Evolutionary conservation across 2,797 vertebrate genomes (phyloP).

Genomic region (Kryptopterus vitreolus): DNA sequence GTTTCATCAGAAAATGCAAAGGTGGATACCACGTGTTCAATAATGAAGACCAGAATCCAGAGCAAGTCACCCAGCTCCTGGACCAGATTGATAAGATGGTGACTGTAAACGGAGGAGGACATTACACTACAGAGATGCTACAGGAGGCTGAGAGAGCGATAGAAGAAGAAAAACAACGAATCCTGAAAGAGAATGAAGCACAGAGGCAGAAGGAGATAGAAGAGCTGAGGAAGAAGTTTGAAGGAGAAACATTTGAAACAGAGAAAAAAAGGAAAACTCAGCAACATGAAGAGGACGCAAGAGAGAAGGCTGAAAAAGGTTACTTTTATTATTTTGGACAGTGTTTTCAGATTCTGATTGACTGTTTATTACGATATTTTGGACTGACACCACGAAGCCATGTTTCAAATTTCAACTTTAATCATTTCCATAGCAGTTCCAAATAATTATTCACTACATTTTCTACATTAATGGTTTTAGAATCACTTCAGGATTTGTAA

Average conservation of each 20-base stretch:
- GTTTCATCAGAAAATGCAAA: constrained; percentile 25
- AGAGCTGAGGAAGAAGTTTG: not conserved
- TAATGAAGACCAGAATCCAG: constrained; percentile 22
- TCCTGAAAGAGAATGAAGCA: constrained; percentile 14
- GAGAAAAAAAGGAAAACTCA: not conserved
- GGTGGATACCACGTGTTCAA: constrained; percentile 25
- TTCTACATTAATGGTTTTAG: too few relatives aligned
- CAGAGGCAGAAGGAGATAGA: constrained; percentile 11
- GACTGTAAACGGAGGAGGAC: constrained; percentile 8
- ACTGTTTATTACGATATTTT: not conserved
- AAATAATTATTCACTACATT: too few relatives aligned
- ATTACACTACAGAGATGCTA: constrained; percentile 42
- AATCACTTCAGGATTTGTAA: not conserved
- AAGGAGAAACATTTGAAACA: not conserved
- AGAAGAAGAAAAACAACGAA: constrained; percentile 28
- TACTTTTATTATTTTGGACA: not conserved
- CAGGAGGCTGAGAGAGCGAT: constrained; percentile 13
- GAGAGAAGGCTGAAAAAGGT: not conserved
- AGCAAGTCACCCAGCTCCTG: constrained; percentile 12
- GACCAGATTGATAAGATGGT: constrained; percentile 30
- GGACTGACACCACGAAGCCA: not conserved
- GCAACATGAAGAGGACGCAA: not conserved
- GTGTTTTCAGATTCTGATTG: not conserved
- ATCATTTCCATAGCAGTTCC: too few relatives aligned
- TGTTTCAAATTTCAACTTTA: not conserved